phyloP scores from a whole-genome alignment of 2,113 vertebrate genomes.

The Crotalus horridus region DNA sequence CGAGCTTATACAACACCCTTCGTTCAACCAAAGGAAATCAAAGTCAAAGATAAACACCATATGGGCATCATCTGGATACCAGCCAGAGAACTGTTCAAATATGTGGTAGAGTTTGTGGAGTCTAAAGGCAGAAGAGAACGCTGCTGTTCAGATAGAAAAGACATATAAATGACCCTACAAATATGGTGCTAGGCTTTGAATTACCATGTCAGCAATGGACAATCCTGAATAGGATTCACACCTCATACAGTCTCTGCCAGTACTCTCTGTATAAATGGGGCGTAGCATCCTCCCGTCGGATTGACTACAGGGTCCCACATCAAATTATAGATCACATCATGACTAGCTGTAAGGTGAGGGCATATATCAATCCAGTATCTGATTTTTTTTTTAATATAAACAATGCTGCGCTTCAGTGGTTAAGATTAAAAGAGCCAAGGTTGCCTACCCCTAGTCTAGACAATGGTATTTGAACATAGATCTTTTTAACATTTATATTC shows the following conservation, averaged over 20 bases:
- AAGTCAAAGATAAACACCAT: constrained; percentile 51
- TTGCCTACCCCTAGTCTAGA: too few relatives aligned
- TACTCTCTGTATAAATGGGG: neutral
- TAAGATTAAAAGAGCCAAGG: too few relatives aligned
- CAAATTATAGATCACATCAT: neutral
- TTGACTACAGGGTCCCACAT: neutral
- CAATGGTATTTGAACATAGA: too few relatives aligned
- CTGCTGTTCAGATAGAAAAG: neutral
- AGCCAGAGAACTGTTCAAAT: constrained; percentile 68
- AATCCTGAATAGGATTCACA: neutral
- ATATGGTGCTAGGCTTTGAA: neutral
- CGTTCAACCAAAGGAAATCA: constrained; percentile 55
- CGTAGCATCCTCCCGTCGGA: neutral
- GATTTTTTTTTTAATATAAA: too few relatives aligned
- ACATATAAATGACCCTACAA: neutral
- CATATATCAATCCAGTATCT: too few relatives aligned
- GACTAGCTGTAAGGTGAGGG: too few relatives aligned
- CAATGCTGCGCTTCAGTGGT: too few relatives aligned
- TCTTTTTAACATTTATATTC: too few relatives aligned
- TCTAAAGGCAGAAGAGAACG: constrained; percentile 65
- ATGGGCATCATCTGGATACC: constrained; percentile 58
- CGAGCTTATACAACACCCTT: constrained; percentile 57
- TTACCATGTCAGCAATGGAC: neutral
- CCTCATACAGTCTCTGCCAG: neutral
- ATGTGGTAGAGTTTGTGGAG: constrained; percentile 62